These are phyloP conservation scores for Champsocephalus esox DNA, from an alignment of 2,797 vertebrate genomes.

Conservation along the genomic window DNA sequence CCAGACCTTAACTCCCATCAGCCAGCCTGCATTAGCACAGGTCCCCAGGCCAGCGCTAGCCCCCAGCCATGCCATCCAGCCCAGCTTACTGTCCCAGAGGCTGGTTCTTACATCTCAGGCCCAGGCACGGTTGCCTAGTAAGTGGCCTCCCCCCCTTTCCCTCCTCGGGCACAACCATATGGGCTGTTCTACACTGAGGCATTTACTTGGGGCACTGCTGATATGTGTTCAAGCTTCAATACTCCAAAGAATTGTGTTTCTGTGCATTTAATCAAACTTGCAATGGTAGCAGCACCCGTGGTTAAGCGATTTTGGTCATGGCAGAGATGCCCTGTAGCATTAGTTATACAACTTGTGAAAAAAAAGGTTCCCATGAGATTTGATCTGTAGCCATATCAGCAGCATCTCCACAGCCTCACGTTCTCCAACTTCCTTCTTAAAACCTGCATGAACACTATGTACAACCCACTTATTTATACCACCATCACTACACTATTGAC, in stretches of 20 bases:
- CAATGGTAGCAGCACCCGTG: constrained; percentile 7
- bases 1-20: constrained; percentile 85
- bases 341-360: constrained; percentile 6
- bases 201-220: constrained; percentile 78
- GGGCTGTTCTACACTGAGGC: constrained; percentile 73
- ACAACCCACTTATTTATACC: constrained; percentile 54
- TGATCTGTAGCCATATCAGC: constrained; percentile 75
- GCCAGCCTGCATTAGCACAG: constrained; percentile 82
- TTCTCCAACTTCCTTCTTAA: constrained; percentile 72
- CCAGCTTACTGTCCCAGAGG: constrained; percentile 94
- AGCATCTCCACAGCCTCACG: constrained; percentile 77
- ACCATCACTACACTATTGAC: constrained; percentile 51
- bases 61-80: constrained; percentile 91
- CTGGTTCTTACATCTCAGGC: constrained; percentile 98
- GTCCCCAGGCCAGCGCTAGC: constrained; percentile 81
- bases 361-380: constrained; percentile 4
- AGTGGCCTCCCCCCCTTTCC: constrained; percentile 88
- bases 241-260: constrained; percentile 27
- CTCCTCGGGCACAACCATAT: constrained; percentile 80
- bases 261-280: constrained; percentile 1
- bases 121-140: constrained; percentile 99
- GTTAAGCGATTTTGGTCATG: constrained; percentile 31
- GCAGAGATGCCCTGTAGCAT: constrained; percentile 17
- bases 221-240: constrained; percentile 69
- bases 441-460: constrained; percentile 79